Base-by-base conservation (phyloP, 92 coral and sea anemone genomes). In the Chrysogorgia sp. region DNA sequence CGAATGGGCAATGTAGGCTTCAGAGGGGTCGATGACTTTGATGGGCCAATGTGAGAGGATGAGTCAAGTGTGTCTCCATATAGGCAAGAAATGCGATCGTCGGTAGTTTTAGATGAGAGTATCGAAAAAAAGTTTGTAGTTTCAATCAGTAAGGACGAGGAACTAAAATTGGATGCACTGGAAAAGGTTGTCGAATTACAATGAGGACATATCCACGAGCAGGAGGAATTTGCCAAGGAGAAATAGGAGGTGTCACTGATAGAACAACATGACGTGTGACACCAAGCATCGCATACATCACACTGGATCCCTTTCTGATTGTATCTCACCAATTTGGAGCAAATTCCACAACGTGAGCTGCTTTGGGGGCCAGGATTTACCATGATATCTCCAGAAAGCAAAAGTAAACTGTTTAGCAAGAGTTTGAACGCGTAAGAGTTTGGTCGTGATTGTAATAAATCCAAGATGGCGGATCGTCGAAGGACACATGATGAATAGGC, bases 241-340 rank as follows among this genome's bases (percentile, higher is more conserved):
- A 19, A 9, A 45, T 45, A 45, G 19, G 52, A 9, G 9, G 9
- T 19, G 52, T 9, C 19, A 19, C 19, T 45, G 19, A 45, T 45
- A 19, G 9, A 9, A 9, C 9, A 9, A 45, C 52, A 45, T 45
- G 9, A 9, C 10, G 52, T 19, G 52, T 45, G 52, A 19, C 19
- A 45, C 52, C 52, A 45, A 19, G 19, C 10, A 45, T 45, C 52
- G 19, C 52, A 45, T 9, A 45, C 19, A 45, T 45, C 52, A 45
- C 52, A 45, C 52, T 45, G 52, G 9, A 45, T 45, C 52, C 52
- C 52, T 45, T 45, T 45, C 19, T 45, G 52, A 45, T 45, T 45
- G 9, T 9, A 45, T 45, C 52, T 45, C 10, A 45, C 52, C 10
- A 19, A 19, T 45, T 45, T 45, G 10, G 10, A 45, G 52, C 52